Conservation (phyloP, 2,113 vertebrate species). For the Tiliqua scincoides region DNA sequence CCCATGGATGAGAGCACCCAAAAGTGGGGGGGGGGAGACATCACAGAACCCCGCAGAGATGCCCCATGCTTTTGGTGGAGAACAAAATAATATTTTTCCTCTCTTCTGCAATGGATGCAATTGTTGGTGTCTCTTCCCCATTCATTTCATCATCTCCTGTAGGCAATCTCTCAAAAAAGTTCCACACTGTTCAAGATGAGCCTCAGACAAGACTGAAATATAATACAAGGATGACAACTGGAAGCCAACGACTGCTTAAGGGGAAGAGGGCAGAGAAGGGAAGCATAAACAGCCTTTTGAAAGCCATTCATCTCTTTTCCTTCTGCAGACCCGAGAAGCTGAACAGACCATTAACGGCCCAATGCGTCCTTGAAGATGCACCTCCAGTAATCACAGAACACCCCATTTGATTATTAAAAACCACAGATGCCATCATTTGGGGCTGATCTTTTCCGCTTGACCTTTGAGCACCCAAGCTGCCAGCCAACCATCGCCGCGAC, state of each 20-base stretch:
- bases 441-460: constrained; percentile 53
- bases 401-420: constrained; percentile 62
- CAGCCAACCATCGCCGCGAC: constrained; percentile 2
- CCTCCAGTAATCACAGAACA: constrained; percentile 59
- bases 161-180: neutral
- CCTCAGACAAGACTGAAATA: too few species aligned
- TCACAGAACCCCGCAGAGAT: neutral
- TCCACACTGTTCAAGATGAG: too few species aligned
- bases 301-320: constrained; percentile 62
- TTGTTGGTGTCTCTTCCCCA: neutral
- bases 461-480: constrained; percentile 63
- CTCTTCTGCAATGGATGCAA: neutral
- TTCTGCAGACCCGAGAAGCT: constrained; percentile 56
- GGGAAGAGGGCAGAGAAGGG: constrained; percentile 20
- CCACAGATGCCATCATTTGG: constrained; percentile 49
- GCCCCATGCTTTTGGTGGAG: neutral
- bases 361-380: constrained; percentile 58
- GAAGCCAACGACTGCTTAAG: too few species aligned
- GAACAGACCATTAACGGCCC: constrained; percentile 64
- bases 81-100: neutral
- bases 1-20: too few species aligned
- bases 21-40: too few species aligned
- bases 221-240: too few species aligned
- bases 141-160: neutral
- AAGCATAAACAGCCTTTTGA: constrained; percentile 42